Base-by-base conservation (phyloP, 2,888 invertebrate genomes). In the Dromius quadrimaculatus region DNA sequence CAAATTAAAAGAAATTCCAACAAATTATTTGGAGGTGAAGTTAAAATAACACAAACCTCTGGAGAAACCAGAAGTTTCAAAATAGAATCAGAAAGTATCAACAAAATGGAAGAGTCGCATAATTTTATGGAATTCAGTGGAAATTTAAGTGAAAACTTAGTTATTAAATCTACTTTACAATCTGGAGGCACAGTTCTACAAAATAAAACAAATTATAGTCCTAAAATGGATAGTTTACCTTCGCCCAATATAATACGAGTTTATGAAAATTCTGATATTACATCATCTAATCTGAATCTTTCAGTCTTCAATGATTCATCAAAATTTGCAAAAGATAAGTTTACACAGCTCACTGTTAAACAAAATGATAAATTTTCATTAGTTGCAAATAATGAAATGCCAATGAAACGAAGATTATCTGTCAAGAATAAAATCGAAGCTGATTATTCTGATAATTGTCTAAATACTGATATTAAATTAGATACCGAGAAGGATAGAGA, bases 1-100 rank as follows among this genome's bases (percentile, higher is more conserved):
- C 70, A 76, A 62, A 77, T 77, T 13, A 79, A 80, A 73, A 80
- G 82, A 54, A 54, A 79, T 17, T 78, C 85, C 0, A 78, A 87
- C 1, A 91, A 91, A 81, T 86, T 92, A 85, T 92, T 91, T 80
- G 92, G 92, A 2, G 92, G 92, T 2, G 91, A 92, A 83, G 92
- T 92, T 0, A 89, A 91, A 80, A 91, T 92, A 74, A 84, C 90
- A 23, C 90, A 91, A 76, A 87, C 87, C 71, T 86, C 87, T 3
- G 90, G 90, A 1, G 88, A 89, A 74, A 89, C 89, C 2, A 90
- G 90, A 72, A 91, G 78, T 72, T 81, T 78, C 69, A 80, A 79
- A 73, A 80, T 82, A 15, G 82, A 81, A 54, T 75, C 77, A 15
- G 79, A 80, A 71, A 79, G 79, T 13, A 61, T 70, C 1, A 78